phyloP scores from a whole-genome alignment of 64 coral and sea anemone species.

The Platygyra sinensis region DNA sequence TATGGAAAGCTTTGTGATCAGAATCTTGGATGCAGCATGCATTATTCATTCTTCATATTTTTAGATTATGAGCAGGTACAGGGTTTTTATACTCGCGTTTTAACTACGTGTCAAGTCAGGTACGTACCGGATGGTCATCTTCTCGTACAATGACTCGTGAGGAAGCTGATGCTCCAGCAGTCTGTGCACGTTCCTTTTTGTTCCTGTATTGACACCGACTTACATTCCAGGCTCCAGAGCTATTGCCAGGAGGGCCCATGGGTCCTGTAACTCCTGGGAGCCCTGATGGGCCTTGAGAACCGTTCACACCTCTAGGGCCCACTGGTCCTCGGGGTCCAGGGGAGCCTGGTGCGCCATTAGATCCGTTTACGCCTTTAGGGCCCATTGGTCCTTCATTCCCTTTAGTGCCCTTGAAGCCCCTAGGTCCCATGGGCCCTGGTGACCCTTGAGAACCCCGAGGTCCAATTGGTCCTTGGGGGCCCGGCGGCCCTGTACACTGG shows the following conservation, averaged over 20 bases:
- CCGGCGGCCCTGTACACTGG: constrained; percentile 31
- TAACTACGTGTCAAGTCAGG: too few species aligned
- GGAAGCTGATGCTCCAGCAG: constrained; percentile 20
- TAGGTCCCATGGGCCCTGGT: constrained; percentile 34
- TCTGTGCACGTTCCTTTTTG: constrained; percentile 8
- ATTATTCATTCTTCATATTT: too few species aligned
- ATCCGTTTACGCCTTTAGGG: constrained; percentile 14
- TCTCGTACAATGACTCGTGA: constrained; percentile 4
- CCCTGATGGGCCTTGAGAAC: constrained; percentile 23
- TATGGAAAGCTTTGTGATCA: too few species aligned
- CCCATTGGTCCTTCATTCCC: constrained; percentile 32
- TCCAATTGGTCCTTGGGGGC: constrained; percentile 37
- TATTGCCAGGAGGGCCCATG: constrained; percentile 46
- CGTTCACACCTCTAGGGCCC: background rate
- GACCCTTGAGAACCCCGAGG: constrained; percentile 46
- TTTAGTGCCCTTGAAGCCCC: constrained; percentile 43
- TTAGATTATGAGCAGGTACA: too few species aligned
- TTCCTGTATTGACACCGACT: constrained; percentile 56
- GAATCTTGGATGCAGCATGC: too few species aligned
- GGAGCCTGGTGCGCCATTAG: constrained; percentile 19
- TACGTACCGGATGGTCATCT: constrained; percentile 36
- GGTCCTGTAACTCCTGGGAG: constrained; percentile 2
- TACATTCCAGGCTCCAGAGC: constrained; percentile 59
- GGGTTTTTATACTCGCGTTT: too few species aligned
- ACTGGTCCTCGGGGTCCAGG: constrained; percentile 22